A percentile compares a stretch with the other conserved stretches of the same genome.
These are phyloP conservation scores for Drosophila acutilabella DNA, from an alignment of 2,888 invertebrate species.

Conservation along the genomic window DNA sequence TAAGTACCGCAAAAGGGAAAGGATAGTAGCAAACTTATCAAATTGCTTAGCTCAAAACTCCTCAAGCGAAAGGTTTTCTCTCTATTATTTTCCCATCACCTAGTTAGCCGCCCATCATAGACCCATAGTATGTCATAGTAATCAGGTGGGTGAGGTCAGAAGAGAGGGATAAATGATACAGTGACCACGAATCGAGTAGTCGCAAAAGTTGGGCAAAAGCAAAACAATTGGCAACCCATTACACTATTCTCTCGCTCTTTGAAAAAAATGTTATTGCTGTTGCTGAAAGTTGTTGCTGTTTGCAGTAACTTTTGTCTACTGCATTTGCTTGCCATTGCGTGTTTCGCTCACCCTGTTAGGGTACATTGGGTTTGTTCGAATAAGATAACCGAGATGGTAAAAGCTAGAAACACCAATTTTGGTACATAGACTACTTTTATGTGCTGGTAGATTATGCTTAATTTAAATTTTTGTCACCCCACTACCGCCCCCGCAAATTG, in stretches of 20 bases:
- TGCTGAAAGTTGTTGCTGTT: slow-evolving; percentile 55
- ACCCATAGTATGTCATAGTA: background rate
- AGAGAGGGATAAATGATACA: background rate
- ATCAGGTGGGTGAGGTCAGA: too few relatives aligned
- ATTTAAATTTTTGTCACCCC: too few relatives aligned
- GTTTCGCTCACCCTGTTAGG: too few relatives aligned
- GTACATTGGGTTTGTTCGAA: too few relatives aligned
- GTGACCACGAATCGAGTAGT: slow-evolving; percentile 16
- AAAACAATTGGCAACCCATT: slow-evolving; percentile 52
- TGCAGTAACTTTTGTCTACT: slow-evolving; percentile 64
- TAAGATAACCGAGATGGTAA: too few relatives aligned
- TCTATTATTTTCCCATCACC: background rate
- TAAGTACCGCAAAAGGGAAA: slow-evolving; percentile 25
- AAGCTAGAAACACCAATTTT: too few relatives aligned
- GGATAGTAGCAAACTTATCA: slow-evolving; percentile 47
- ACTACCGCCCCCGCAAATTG: too few relatives aligned
- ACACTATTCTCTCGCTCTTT: slow-evolving; percentile 14
- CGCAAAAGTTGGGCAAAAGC: slow-evolving; percentile 26
- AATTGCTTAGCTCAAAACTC: slow-evolving; percentile 42
- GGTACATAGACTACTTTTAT: too few relatives aligned
- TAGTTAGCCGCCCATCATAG: slow-evolving; percentile 36
- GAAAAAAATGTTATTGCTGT: slow-evolving; percentile 31
- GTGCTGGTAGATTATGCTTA: too few relatives aligned
- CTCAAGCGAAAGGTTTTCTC: slow-evolving; percentile 31
- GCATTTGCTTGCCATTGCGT: slow-evolving; percentile 56